Conservation (phyloP, 2,888 invertebrate species). For the Phlogophora meticulosa region DNA sequence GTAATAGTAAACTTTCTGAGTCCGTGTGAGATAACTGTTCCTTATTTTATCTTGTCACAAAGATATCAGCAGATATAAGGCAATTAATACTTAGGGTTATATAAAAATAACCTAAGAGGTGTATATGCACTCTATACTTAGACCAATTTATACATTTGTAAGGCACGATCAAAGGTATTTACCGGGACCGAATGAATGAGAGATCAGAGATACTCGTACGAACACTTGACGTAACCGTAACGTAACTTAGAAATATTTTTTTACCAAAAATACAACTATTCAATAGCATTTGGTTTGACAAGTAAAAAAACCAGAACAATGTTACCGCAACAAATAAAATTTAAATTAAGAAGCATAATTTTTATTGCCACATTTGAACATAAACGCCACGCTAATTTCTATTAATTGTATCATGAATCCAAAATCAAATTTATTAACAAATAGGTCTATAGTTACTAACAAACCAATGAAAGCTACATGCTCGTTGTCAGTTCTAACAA, state of each 20-base stretch:
- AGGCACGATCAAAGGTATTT: constrained; percentile 23
- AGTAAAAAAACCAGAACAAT: too few relatives aligned
- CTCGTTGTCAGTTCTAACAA: constrained; percentile 31
- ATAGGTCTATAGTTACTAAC: too few relatives aligned
- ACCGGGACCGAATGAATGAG: constrained; percentile 35
- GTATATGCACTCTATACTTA: constrained; percentile 31
- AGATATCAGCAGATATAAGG: neutral
- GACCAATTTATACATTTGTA: constrained; percentile 5
- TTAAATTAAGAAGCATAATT: too few relatives aligned
- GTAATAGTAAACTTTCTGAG: neutral
- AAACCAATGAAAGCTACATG: constrained; percentile 10
- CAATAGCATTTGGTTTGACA: too few relatives aligned
- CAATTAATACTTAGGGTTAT: constrained; percentile 6
- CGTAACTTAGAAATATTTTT: too few relatives aligned
- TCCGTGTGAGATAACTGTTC: neutral
- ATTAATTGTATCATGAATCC: too few relatives aligned
- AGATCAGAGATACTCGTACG: constrained; percentile 40
- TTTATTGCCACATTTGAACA: too few relatives aligned
- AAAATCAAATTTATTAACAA: too few relatives aligned
- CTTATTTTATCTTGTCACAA: constrained; percentile 14
- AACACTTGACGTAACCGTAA: too few relatives aligned
- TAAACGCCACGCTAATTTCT: too few relatives aligned
- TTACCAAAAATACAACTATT: too few relatives aligned
- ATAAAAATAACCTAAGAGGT: neutral
- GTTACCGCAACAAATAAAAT: too few relatives aligned